Evolutionary conservation across 2,888 invertebrate species (phyloP), one percentile per base, ranked within the genome.

Genomic region (Drosophila maculinotata): DNA sequence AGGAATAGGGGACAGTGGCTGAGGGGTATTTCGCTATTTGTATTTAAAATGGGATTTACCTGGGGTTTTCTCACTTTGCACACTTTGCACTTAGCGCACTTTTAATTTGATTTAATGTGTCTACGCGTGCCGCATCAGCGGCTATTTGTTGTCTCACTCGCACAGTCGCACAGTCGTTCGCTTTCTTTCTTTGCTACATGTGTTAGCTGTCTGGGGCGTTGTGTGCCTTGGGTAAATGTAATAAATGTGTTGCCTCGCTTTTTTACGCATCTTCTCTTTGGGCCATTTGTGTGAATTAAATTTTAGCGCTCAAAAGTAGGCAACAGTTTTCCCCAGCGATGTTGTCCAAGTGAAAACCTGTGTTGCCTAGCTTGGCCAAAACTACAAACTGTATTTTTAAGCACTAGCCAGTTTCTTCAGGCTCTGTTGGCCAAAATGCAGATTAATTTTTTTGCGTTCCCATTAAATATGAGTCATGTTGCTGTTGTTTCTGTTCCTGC

Each of bases 91-190:
- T 82, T 81, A 72, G 77, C 77, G 70, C 69, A 75, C 77, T 80
- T 88, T 88, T 87, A 87, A 87, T 87, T 87, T 87, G 88, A 87
- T 87, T 88, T 88, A 87, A 87, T 82, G 83, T 71, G 79, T 82
- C 85, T 84, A 79, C 66, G 82, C 82, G 86, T 76, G 78, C 66
- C 69, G 56, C 65, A 42, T 63, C 72, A 59, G 44, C 53, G 57
- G 30, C 58, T 12, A 41, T 59, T 49, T 60, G 51, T 54, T 53
- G 26, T 38, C 65, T 41, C 49, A 8, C 49, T 57, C 35, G 9
- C 66, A 30, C 59, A 4, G 31, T 8, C 14, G 1, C 35, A 7
- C 14, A 31, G 25, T 36, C 17, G 8, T 39, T 14, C 17, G 20
- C 17, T 30, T 33, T n/a, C 9, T 5, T 23, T 7, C 6, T 33